Percentiles rank a stretch among this genome's conserved stretches.
Conservation (phyloP, 2,888 invertebrate genomes). For the Atrina japonica region DNA sequence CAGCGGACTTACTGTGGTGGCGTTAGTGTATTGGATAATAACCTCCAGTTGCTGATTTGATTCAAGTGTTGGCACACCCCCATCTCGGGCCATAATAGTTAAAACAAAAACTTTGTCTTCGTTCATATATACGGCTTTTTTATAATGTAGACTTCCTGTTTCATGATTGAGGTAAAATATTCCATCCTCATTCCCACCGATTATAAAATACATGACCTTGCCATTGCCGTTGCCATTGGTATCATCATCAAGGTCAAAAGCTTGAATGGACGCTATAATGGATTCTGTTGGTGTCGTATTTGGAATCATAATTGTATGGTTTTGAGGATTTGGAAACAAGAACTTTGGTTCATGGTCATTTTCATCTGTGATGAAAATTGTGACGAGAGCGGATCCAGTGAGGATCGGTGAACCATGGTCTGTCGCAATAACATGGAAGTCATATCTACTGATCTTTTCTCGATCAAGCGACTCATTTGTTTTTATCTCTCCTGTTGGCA, state of each 20-base stretch:
- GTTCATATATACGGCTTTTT: conserved; percentile 46
- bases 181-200: conserved; percentile 86
- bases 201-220: conserved; percentile 93
- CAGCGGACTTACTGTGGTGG: conserved; percentile 22
- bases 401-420: conserved; percentile 35
- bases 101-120: conserved; percentile 48
- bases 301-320: conserved; percentile 34
- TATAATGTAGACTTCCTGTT: conserved; percentile 54
- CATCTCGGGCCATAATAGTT: conserved; percentile 51
- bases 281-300: conserved; percentile 31
- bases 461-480: conserved; percentile 35
- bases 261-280: conserved; percentile 41
- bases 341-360: conserved; percentile 44
- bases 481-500: conserved; percentile 33
- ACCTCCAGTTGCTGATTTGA: conserved; percentile 40
- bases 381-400: conserved; percentile 36
- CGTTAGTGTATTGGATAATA: conserved; percentile 52
- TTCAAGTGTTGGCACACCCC: conserved; percentile 48
- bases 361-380: conserved; percentile 32
- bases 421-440: conserved; percentile 37
- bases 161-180: conserved; percentile 56
- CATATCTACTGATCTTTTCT: conserved; percentile 32
- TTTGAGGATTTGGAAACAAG: conserved; percentile 34
- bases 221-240: conserved; percentile 82
- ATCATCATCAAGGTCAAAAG: conserved; percentile 41